These are phyloP conservation scores for Ceyx erithaca DNA, from an alignment of 2,797 vertebrate genomes.

Conservation along the genomic window DNA sequence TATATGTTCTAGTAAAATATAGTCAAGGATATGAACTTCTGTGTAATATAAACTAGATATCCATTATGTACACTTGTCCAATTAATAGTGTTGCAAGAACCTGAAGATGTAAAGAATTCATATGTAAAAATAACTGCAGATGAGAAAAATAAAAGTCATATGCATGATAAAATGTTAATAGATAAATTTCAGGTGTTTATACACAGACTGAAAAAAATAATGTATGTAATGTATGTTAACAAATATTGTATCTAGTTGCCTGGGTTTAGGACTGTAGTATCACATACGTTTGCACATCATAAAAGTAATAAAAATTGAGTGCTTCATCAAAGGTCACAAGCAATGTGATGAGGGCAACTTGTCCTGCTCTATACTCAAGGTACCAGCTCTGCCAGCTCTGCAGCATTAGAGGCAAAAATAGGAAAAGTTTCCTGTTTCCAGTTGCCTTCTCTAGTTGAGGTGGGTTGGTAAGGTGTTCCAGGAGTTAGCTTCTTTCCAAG, in stretches of 20 bases:
- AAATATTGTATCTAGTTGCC: not conserved
- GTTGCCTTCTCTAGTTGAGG: not conserved
- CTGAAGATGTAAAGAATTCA: not conserved
- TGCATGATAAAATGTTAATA: not conserved
- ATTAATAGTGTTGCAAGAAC: not conserved
- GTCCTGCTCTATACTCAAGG: rapidly evolving
- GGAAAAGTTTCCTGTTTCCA: not conserved
- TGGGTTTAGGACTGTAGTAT: not conserved
- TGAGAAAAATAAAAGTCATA: not conserved
- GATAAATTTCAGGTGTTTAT: not conserved
- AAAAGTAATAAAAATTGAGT: not conserved
- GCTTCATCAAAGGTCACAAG: not conserved
- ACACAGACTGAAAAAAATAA: not conserved
- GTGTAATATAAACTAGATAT: not conserved
- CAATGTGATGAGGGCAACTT: not conserved
- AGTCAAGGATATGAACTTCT: not conserved
- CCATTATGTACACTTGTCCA: not conserved
- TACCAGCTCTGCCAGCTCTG: not conserved
- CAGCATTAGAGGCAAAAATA: not conserved
- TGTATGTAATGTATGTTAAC: not conserved
- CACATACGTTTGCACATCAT: rapidly evolving
- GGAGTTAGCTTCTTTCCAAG: not conserved
- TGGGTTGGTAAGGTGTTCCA: rapidly evolving
- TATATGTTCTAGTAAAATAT: not conserved
- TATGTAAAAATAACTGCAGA: not conserved